phyloP scores from a whole-genome alignment of 2,113 vertebrate genomes.

The Anser brachyrhynchus region DNA sequence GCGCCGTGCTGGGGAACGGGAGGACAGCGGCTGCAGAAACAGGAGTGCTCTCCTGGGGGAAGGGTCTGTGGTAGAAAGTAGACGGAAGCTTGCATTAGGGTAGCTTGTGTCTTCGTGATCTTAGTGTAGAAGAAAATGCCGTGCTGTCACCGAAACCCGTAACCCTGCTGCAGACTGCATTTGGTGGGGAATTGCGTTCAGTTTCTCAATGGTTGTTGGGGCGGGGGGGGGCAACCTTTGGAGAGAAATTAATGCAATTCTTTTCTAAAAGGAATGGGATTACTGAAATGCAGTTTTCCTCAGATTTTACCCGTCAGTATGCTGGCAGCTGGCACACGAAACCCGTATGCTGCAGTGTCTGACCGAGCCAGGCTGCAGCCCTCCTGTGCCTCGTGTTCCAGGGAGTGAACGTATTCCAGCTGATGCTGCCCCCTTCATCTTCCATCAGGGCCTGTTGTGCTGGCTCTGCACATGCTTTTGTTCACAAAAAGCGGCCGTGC shows the following conservation, averaged over 20 bases:
- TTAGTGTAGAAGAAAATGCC: background rate
- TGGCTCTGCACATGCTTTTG: background rate
- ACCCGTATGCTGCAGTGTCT: background rate
- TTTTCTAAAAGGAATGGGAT: background rate
- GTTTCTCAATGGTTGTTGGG: background rate
- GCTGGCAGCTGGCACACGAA: background rate
- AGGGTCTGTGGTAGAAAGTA: background rate
- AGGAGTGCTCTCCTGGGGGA: background rate
- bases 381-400: accelerated
- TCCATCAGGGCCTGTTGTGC: background rate
- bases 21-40: background rate
- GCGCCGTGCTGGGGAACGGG: background rate
- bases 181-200: accelerated
- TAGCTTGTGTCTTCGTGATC: background rate
- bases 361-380: background rate
- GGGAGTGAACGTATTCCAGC: background rate
- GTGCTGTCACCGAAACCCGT: accelerated
- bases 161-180: background rate
- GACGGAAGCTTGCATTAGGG: background rate
- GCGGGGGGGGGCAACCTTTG: accelerated
- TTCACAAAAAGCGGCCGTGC: background rate
- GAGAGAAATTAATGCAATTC: background rate
- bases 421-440: accelerated
- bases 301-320: background rate
- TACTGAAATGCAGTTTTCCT: background rate